Conservation (phyloP, 2,113 vertebrate genomes). For the Plectropomus leopardus region DNA sequence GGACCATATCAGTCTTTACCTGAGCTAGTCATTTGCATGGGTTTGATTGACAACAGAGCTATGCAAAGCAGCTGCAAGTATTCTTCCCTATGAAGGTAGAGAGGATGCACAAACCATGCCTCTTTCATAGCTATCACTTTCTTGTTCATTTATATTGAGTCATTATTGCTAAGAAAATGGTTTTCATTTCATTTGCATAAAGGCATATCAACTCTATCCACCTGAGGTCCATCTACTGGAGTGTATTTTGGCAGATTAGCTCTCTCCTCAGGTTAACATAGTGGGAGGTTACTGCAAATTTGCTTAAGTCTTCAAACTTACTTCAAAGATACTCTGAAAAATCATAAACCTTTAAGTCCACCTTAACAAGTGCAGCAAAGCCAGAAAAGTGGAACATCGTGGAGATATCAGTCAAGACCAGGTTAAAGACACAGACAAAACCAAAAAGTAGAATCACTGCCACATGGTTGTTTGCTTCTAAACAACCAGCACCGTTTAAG, state of each 20-base stretch:
- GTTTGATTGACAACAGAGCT: conserved; percentile 76
- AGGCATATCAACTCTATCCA: conserved; percentile 7
- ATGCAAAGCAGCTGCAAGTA: conserved; percentile 57
- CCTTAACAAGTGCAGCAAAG: conserved; percentile 8
- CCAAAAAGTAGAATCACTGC: too few relatives aligned
- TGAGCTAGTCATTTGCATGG: conserved; percentile 74
- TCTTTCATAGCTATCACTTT: conserved; percentile 44
- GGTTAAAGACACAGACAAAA: neutral
- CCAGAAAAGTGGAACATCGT: neutral
- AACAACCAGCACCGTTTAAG: too few relatives aligned
- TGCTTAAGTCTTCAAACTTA: conserved; percentile 17
- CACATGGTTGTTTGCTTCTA: too few relatives aligned
- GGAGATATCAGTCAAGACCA: neutral
- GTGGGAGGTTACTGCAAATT: conserved; percentile 18
- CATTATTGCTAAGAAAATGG: conserved; percentile 51
- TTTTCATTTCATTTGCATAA: conserved; percentile 33
- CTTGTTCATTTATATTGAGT: conserved; percentile 50
- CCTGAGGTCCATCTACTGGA: neutral
- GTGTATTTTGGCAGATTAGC: conserved; percentile 14
- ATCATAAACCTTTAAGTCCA: neutral
- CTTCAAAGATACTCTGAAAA: neutral
- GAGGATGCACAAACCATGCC: conserved; percentile 15
- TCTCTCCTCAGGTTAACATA: neutral
- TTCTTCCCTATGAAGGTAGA: conserved; percentile 39
- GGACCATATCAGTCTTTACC: conserved; percentile 73